Evolutionary conservation across 2,113 vertebrate species (phyloP), one percentile per base, ranked within the genome.

Genomic region (Neotoma lepida): DNA sequence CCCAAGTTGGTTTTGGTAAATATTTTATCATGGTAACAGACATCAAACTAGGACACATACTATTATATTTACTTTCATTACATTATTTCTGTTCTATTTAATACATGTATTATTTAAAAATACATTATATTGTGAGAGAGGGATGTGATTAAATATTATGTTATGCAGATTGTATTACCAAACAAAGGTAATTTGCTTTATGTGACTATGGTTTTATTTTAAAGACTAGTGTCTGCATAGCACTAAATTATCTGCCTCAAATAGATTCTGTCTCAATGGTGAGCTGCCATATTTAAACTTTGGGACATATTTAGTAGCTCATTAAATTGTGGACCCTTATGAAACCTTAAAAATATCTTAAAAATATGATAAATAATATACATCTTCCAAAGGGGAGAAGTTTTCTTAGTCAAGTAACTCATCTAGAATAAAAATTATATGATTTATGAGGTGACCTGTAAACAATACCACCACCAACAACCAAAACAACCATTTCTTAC

Each of bases 321-420:
- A 17, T 9, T 94, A 8, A 71, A 64, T 15, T 94, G 24, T 91
- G 35, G 9, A 74, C 6, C 3, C 46, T 73, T 91, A n/a, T 39
- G 30, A 15, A 24, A 74, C 30, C n/a, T 56, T 82, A 49, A 81
- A 86, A 64, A 87, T 64, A 73, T 9, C 13, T 94, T n/a, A n/a
- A n/a, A n/a, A n/a, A n/a, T n/a, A n/a, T n/a, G 14, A 28, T 82
- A 95, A 91, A 82, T 71, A 91, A 44, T 14, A 35, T 12, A 77
- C 20, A 93, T 20, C 0, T 86, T 76, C 89, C 78, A 86, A 93
- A 15, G 51, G 35, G 73, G 94, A 70, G 94, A 76, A 5, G 13
- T 56, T 68, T 4, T 28, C 6, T 68, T 58, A 76, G 39, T 86
- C 49, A 30, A 76, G n/a, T 46, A 1, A 9, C 30, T 51, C 30